These are phyloP conservation scores for Sceliomorpha sp. DNA, from an alignment of 2,888 invertebrate genomes.

Conservation along the genomic window DNA sequence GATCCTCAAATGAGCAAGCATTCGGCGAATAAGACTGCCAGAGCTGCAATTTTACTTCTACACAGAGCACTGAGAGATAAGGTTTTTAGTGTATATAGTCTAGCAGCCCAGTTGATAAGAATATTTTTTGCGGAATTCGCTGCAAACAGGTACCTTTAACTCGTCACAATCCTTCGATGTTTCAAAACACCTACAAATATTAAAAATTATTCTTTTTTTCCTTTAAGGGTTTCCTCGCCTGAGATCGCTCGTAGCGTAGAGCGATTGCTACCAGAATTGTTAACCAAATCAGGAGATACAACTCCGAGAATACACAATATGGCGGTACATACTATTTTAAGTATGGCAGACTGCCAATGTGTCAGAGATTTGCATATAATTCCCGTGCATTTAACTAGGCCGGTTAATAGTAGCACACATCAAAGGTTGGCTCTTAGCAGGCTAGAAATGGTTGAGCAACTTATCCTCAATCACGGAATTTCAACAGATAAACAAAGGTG, in stretches of 20 bases:
- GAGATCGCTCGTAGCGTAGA: slow-evolving; percentile 92
- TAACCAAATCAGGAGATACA: slow-evolving; percentile 93
- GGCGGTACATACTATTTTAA: slow-evolving; percentile 92
- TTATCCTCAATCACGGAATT: slow-evolving; percentile 91
- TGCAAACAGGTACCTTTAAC: slow-evolving; percentile 84
- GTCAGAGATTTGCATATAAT: slow-evolving; percentile 91
- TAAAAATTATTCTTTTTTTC: too few species aligned
- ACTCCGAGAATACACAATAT: slow-evolving; percentile 92
- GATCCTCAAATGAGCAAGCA: slow-evolving; percentile 79
- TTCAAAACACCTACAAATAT: too few species aligned
- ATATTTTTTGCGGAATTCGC: slow-evolving; percentile 91
- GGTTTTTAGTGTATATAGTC: slow-evolving; percentile 92
- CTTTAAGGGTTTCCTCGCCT: slow-evolving; percentile 90
- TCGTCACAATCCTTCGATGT: too few species aligned
- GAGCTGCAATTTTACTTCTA: slow-evolving; percentile 89
- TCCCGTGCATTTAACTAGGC: slow-evolving; percentile 90
- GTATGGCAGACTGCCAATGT: slow-evolving; percentile 90
- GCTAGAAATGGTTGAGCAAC: slow-evolving; percentile 93
- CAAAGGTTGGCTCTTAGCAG: slow-evolving; percentile 92
- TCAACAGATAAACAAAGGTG: slow-evolving; percentile 93
- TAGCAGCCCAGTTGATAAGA: slow-evolving; percentile 90
- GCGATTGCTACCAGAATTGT: slow-evolving; percentile 89
- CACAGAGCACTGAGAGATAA: slow-evolving; percentile 92
- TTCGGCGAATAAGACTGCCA: slow-evolving; percentile 89
- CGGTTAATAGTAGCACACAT: slow-evolving; percentile 91